Conservation (phyloP, 2,113 vertebrate genomes). For the Aplodontia rufa region DNA sequence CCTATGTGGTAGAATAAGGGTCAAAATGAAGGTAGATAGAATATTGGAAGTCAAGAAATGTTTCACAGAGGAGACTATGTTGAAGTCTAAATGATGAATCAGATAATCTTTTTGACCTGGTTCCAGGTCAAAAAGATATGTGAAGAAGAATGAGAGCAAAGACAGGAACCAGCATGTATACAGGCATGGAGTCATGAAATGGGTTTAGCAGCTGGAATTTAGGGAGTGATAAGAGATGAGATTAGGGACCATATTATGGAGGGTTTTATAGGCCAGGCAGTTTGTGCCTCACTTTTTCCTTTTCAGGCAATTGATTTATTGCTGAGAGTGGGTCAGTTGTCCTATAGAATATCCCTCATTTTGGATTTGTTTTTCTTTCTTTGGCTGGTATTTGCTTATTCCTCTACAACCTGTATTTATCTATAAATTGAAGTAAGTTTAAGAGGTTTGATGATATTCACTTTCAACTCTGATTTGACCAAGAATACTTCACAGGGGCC, state of each 20-base stretch:
- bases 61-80: not conserved
- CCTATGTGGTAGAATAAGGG: not conserved
- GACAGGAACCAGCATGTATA: not conserved
- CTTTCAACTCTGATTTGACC: not conserved
- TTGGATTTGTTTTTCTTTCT: slow-evolving; percentile 41
- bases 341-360: not conserved
- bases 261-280: not conserved
- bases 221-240: not conserved
- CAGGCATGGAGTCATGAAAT: not conserved
- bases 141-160: not conserved
- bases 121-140: not conserved
- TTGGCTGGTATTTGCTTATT: slow-evolving; percentile 2
- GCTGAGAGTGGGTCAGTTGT: not conserved
- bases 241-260: not conserved
- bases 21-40: slow-evolving; percentile 11
- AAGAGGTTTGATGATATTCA: slow-evolving; percentile 6
- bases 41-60: slow-evolving; percentile 14
- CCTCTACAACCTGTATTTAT: not conserved
- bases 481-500: not conserved
- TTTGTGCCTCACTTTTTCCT: not conserved
- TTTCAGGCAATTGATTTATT: slow-evolving; percentile 10
- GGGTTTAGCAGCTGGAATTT: slow-evolving; percentile 8
- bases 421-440: not conserved
- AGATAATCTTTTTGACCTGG: not conserved
- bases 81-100: slow-evolving; percentile 17